These are phyloP conservation scores for Wasmannia auropunctata DNA, from an alignment of 1,140 invertebrate genomes.

Conservation along the genomic window DNA sequence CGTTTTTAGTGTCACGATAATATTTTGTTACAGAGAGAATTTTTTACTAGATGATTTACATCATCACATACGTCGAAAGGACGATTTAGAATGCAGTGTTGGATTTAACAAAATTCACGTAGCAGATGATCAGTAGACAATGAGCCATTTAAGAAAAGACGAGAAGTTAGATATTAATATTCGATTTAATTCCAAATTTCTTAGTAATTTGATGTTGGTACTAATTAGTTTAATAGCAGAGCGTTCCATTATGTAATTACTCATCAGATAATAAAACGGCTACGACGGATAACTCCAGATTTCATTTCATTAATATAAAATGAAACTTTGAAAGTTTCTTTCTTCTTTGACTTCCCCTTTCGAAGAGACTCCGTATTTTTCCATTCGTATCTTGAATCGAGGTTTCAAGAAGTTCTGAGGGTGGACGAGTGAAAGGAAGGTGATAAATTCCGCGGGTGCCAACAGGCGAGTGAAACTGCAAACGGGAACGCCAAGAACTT, in stretches of 20 bases:
- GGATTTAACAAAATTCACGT: background rate
- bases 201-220: background rate
- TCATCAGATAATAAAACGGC: background rate
- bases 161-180: background rate
- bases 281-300: background rate
- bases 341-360: background rate
- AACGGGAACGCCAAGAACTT: background rate
- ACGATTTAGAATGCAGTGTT: background rate
- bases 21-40: constrained; percentile 3
- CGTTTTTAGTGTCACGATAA: background rate
- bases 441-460: constrained; percentile 36
- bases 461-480: constrained; percentile 10
- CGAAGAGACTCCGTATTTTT: constrained; percentile 8
- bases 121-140: background rate
- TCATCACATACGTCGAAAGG: background rate
- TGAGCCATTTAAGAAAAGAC: background rate
- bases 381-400: constrained; percentile 1
- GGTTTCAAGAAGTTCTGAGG: constrained; percentile 15
- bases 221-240: background rate
- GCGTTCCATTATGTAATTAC: background rate
- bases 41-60: background rate
- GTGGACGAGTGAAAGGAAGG: background rate
- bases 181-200: background rate
- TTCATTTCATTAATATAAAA: background rate
- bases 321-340: background rate